Percentiles rank a stretch among this genome's conserved stretches.
Evolutionary conservation across 2,888 invertebrate species (phyloP).

Genomic region (Eugnorisma glareosa): DNA sequence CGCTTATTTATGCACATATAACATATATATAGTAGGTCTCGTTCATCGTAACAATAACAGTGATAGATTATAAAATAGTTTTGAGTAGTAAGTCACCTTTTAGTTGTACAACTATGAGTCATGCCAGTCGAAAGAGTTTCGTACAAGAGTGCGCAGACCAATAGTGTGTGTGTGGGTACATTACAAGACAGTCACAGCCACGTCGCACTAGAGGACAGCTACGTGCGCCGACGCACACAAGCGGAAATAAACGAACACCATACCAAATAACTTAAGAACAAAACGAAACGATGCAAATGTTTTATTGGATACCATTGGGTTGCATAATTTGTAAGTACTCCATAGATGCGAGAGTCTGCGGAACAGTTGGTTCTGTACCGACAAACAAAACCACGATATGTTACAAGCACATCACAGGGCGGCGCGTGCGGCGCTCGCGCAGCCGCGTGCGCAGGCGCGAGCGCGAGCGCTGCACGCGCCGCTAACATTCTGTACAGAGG

Average conservation of each 20-base stretch:
- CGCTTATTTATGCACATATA: constrained; percentile 83
- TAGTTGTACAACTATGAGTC: constrained; percentile 79
- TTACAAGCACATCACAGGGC: constrained; percentile 83
- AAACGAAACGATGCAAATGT: constrained; percentile 83
- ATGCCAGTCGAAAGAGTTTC: constrained; percentile 79
- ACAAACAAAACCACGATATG: constrained; percentile 88
- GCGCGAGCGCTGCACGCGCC: constrained; percentile 53
- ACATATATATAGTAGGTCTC: constrained; percentile 69
- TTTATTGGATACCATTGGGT: constrained; percentile 88
- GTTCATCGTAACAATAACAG: constrained; percentile 78
- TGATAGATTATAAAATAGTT: constrained; percentile 88
- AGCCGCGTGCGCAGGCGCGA: constrained; percentile 20
- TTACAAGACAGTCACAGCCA: constrained; percentile 88
- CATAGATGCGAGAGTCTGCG: constrained; percentile 89
- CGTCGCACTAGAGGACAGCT: constrained; percentile 79
- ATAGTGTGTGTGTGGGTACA: constrained; percentile 69
- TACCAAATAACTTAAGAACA: constrained; percentile 74
- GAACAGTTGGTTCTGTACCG: constrained; percentile 89
- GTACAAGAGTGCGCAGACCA: constrained; percentile 66
- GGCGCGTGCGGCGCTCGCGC: constrained; percentile 37
- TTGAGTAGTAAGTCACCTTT: constrained; percentile 94
- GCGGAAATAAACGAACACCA: constrained; percentile 70
- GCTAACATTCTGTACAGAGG: constrained; percentile 57
- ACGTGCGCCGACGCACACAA: constrained; percentile 64
- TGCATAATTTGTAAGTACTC: constrained; percentile 90